phyloP scores from a whole-genome alignment of 2,113 vertebrate species.

The Chauna torquata region DNA sequence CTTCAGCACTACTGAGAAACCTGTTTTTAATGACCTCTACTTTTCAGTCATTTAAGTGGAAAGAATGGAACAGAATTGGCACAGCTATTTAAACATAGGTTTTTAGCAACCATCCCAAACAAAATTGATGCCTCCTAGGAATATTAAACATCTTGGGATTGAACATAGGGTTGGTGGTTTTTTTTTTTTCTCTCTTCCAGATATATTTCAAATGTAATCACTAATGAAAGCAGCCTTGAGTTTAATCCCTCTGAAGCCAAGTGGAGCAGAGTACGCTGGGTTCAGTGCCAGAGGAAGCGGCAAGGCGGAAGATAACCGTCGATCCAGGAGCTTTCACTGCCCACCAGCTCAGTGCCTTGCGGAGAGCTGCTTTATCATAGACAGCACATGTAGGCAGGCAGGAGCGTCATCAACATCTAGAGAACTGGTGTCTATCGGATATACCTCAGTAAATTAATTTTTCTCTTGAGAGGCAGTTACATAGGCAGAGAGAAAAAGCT shows the following conservation, averaged over 20 bases:
- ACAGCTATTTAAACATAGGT: not conserved
- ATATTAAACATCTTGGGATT: not conserved
- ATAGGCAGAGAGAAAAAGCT: rapidly evolving
- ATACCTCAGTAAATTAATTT: not conserved
- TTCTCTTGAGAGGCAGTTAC: not conserved
- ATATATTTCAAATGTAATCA: not conserved
- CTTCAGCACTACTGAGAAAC: slow-evolving; percentile 1
- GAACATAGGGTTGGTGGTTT: not conserved
- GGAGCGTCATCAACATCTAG: not conserved
- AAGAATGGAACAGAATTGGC: not conserved
- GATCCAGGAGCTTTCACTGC: not conserved
- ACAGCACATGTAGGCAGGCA: rapidly evolving
- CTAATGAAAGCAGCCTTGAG: not conserved
- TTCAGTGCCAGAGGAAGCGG: not conserved
- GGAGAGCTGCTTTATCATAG: not conserved
- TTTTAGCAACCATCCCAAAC: not conserved
- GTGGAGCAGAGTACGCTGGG: rapidly evolving
- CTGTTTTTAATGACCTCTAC: not conserved
- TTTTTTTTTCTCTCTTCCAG: not conserved
- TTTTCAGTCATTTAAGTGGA: not conserved
- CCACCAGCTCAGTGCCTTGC: not conserved
- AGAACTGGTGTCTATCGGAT: not conserved
- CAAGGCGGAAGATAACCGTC: not conserved
- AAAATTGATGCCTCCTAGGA: not conserved
- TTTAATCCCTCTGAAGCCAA: not conserved